phyloP scores from a whole-genome alignment of 2,797 vertebrate genomes.

The Psittacula echo region DNA sequence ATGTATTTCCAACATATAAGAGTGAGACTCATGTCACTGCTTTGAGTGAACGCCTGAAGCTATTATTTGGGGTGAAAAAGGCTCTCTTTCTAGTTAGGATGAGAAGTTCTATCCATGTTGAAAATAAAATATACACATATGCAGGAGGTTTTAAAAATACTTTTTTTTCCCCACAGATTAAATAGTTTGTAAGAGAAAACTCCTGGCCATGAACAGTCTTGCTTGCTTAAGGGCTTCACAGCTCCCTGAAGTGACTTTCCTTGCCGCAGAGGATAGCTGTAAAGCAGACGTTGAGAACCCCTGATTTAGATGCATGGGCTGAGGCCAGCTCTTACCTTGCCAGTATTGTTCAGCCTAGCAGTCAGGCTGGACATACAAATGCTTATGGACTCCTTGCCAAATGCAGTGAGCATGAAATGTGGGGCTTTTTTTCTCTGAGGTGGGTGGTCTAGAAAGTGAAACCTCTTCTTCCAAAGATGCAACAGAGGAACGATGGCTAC shows the following conservation, averaged over 20 bases:
- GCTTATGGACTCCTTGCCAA: not conserved
- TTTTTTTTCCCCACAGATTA: not conserved
- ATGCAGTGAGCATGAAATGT: not conserved
- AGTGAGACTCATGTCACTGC: not conserved
- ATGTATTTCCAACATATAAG: not conserved
- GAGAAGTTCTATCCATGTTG: not conserved
- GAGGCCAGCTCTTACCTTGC: not conserved
- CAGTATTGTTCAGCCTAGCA: not conserved
- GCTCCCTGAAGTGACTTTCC: not conserved
- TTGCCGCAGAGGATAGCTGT: not conserved
- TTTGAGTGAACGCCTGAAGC: not conserved
- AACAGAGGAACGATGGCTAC: not conserved
- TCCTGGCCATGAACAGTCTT: not conserved
- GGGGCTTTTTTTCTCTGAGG: fast-evolving
- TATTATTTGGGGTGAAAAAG: not conserved
- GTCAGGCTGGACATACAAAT: not conserved
- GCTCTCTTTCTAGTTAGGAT: not conserved
- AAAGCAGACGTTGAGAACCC: not conserved
- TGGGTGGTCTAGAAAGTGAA: not conserved
- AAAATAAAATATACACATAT: not conserved
- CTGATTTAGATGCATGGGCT: not conserved
- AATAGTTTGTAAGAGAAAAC: not conserved
- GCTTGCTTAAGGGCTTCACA: not conserved
- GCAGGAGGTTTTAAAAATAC: not conserved
- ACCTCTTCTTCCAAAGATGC: not conserved